Base-by-base conservation (phyloP, 1,140 invertebrate genomes). In the Cotesia vestalis region DNA sequence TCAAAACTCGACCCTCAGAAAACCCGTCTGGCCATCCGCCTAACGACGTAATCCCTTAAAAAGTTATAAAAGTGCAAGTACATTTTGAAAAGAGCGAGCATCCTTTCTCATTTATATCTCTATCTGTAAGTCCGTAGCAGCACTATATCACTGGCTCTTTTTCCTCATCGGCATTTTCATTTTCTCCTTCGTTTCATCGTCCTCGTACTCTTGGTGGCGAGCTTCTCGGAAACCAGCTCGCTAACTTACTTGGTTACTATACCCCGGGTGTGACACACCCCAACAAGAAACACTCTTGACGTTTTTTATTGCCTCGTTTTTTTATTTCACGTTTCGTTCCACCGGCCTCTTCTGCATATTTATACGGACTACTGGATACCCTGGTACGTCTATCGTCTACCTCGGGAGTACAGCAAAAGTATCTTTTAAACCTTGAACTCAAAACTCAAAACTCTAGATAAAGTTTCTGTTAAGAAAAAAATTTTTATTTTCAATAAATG, bases 51-150 rank as follows among this genome's bases (percentile, higher is more conserved):
- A 83, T 80, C 77, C 78, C 80, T 79, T 78, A 79, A 83, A 82
- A 84, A 84, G 81, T 84, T 80, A 84, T 83, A 83, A 83, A 84
- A 81, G 82, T 84, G 84, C 74, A 78, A 79, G 81, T 83, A 84
- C 80, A 84, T 84, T 84, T 85, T 84, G 84, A 81, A 84, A 79
- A 78, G 76, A 73, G 62, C 52, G 51, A 73, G 71, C 68, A 71
- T 67, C n/a, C 36, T 38, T 53, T 14, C 59, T 14, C 8, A 55
- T 55, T 53, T 66, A 35, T 55, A 8, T 14, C 4, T 35, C 6
- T 53, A 55, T 35, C 6, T 66, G 27, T 62, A 59, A 66, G 57
- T 71, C 57, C 34, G 4, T 36, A 67, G n/a, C 4, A 71, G 51
- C 68, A 71, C 60, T 57, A 61, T 52, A 38, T 62, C 73, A 74